Evolutionary conservation across 1,140 invertebrate species (phyloP), one percentile per base, ranked within the genome.

Genomic region (Harlomillsia oculata): DNA sequence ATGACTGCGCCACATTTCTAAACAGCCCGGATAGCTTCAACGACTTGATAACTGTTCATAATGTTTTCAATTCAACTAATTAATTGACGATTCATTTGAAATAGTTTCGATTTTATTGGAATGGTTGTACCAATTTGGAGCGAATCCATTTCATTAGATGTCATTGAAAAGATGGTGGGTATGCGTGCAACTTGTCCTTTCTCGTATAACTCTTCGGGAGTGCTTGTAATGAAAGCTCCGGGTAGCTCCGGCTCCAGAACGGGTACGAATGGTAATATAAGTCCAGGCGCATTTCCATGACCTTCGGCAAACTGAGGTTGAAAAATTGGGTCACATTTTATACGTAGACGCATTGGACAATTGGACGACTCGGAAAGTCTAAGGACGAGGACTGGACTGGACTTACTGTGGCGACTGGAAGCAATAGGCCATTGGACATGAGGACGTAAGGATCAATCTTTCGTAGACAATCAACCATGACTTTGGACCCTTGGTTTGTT

Each of bases 151-250:
- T 58, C 56, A n/a, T 58, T 48, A 9, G 48, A 43, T 8, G 48
- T 58, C 4, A 16, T 18, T 2, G 45, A 26, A 21, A 26, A 52
- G 11, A 58, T 28, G 30, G 41, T 1, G 4, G 56, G 56, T 1
- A 52, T 49, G 36, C 28, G 37, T 0, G 48, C 32, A n/a, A 52
- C 41, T 37, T 46, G 28, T 5, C 43, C 43, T 39, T 37, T 29
- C 0, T n/a, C 21, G 28, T 58, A 58, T 16, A 58, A 13, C 2
- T 51, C 32, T 20, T 52, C 49, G 3, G 56, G 56, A 1, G 25
- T 11, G 26, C 53, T 21, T 2, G 48, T 52, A 2, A 58, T 29
- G 28, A 58, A 58, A 4, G 56, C 48, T 11, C 56, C 56, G 13
- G 39, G 39, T 2, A 32, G 3, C 11, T 59, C 51, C n/a, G 48